Evolutionary conservation across 2,113 vertebrate species (phyloP).

Genomic region (Manacus vitellinus): DNA sequence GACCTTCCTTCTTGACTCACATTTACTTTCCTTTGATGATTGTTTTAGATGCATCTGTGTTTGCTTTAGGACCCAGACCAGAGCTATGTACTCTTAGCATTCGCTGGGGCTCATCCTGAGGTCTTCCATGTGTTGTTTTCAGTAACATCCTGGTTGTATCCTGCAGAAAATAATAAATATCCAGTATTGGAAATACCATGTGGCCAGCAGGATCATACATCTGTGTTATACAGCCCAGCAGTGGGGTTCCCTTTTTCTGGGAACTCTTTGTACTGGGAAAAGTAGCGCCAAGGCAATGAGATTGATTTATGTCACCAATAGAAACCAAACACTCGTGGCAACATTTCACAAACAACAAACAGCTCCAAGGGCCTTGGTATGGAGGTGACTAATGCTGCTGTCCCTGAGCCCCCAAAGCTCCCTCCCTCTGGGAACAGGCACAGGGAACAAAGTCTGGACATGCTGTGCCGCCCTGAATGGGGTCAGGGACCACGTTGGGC

Average conservation of each 20-base stretch:
- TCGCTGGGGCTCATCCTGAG: slow-evolving; percentile 28
- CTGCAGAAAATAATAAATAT: neutral
- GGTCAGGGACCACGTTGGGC: neutral
- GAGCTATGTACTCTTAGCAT: neutral
- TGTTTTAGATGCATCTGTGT: slow-evolving; percentile 31
- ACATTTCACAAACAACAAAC: slow-evolving; percentile 2
- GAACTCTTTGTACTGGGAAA: slow-evolving; percentile 39
- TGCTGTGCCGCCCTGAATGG: accelerated
- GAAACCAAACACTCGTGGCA: slow-evolving; percentile 8
- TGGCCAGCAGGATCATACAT: neutral
- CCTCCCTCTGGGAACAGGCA: neutral
- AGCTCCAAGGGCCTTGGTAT: neutral
- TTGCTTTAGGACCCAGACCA: slow-evolving; percentile 55
- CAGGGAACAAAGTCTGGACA: neutral
- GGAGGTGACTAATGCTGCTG: slow-evolving; percentile 27
- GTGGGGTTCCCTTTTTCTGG: slow-evolving; percentile 20
- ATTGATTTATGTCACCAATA: slow-evolving; percentile 38
- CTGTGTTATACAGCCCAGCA: neutral
- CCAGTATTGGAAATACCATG: neutral
- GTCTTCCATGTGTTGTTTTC: slow-evolving; percentile 53
- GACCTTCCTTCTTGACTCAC: neutral
- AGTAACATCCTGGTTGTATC: neutral
- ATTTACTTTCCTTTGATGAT: neutral
- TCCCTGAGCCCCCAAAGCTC: neutral
- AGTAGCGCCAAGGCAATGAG: neutral